phyloP scores from a whole-genome alignment of 2,888 invertebrate species.

The Iphiclides podalirius region DNA sequence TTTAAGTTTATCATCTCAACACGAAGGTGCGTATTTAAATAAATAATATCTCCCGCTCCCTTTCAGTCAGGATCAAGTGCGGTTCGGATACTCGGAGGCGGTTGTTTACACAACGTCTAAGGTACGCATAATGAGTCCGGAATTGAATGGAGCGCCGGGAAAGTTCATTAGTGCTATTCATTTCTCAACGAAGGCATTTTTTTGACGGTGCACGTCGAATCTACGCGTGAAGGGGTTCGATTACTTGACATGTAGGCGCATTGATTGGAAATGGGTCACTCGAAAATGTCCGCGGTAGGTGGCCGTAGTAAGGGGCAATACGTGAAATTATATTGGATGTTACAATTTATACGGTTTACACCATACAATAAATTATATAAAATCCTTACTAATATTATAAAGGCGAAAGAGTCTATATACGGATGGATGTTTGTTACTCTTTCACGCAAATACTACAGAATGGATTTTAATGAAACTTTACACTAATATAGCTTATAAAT shows the following conservation, averaged over 20 bases:
- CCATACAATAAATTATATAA: too few relatives aligned
- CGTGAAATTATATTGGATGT: neutral
- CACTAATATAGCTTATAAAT: too few relatives aligned
- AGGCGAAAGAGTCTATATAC: too few relatives aligned
- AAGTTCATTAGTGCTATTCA: constrained; percentile 40
- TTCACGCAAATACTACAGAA: too few relatives aligned
- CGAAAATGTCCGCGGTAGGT: constrained; percentile 6
- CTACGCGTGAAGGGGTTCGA: neutral
- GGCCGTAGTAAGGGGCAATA: neutral
- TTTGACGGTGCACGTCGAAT: neutral
- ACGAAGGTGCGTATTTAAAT: too few relatives aligned
- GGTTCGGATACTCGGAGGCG: neutral
- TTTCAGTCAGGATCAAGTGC: neutral
- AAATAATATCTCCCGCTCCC: too few relatives aligned
- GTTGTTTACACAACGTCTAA: constrained; percentile 11
- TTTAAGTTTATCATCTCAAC: too few relatives aligned
- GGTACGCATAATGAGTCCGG: constrained; percentile 12
- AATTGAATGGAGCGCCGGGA: constrained; percentile 33
- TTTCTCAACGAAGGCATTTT: constrained; percentile 15
- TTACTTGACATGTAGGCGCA: neutral
- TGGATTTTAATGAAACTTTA: too few relatives aligned
- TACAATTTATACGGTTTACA: too few relatives aligned
- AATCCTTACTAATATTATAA: too few relatives aligned
- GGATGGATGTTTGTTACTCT: too few relatives aligned
- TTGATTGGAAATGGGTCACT: neutral